Base-by-base conservation (phyloP, 1,140 invertebrate genomes). In the Drosophila obscura region DNA sequence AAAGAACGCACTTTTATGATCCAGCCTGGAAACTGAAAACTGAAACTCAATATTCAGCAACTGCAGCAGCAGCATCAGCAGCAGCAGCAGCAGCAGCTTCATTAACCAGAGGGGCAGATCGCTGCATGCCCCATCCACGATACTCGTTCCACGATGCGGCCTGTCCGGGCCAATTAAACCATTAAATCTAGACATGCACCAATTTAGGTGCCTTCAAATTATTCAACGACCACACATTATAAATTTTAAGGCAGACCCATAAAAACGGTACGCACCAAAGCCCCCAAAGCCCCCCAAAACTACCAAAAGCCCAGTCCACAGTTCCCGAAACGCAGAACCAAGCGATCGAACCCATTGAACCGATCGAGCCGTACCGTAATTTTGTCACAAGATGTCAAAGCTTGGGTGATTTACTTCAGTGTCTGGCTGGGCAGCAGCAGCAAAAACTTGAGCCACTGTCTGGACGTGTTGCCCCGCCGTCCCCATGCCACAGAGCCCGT, bases 141-240 rank as follows among this genome's bases (percentile, higher is more conserved):
- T 35, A 9, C 35, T 39, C 11, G 11, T 11, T 39, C 19, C 19
- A 19, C 19, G 35, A 8, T 9, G 11, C 5, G 35, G 11, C 35
- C 35, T 39, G 35, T 39, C 35, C 35, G 35, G 43, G 13, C 82
- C 82, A 85, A 85, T 85, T 85, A 85, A 82, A 77, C 83, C 78
- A 87, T 87, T 82, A 87, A 88, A 88, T 87, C 78, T 87, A 87
- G 82, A 87, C 82, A 87, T 87, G 82, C 69, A 82, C 83, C 82
- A 88, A 88, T 88, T 88, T 88, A 88, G 84, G 80, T 88, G 83
- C 52, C 76, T 83, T 77, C 80, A 88, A 88, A 87, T 88, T 88
- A 88, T 88, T 88, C 83, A 88, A 69, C 83, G 83, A 88, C 83
- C 83, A 88, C 83, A 88, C 83, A 88, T 88, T 89, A 88, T 88